These are phyloP conservation scores for Pterostichus madidus DNA, from an alignment of 2,888 invertebrate species.

Conservation along the genomic window DNA sequence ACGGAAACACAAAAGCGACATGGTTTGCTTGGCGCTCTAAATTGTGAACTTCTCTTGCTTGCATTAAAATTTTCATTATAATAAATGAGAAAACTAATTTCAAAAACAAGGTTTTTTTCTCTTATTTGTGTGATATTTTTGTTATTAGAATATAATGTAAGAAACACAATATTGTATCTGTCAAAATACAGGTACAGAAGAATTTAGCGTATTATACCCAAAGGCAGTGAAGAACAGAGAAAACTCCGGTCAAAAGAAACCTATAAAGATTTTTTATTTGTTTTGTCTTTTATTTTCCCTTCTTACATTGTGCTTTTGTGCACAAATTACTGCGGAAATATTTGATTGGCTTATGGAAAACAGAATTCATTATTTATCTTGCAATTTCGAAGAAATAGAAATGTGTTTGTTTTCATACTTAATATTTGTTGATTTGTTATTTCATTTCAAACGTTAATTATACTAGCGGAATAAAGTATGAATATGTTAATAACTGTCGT, in stretches of 20 bases:
- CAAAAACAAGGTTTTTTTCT: conserved; percentile 56
- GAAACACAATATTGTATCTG: conserved; percentile 43
- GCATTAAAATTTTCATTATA: conserved; percentile 65
- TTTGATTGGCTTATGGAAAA: conserved; percentile 45
- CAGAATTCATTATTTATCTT: conserved; percentile 35
- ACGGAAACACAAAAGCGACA: conserved; percentile 53
- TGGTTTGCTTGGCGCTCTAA: conserved; percentile 17
- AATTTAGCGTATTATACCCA: conserved; percentile 43
- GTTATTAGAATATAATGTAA: conserved; percentile 60
- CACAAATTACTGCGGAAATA: conserved; percentile 39
- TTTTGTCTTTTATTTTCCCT: conserved; percentile 26
- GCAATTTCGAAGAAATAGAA: conserved; percentile 1
- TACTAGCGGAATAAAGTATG: background rate
- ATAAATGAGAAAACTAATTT: conserved; percentile 65
- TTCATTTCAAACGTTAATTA: conserved; percentile 17
- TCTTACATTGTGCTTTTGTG: conserved; percentile 23
- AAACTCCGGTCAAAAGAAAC: conserved; percentile 56
- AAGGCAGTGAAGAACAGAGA: conserved; percentile 35
- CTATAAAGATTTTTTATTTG: conserved; percentile 55
- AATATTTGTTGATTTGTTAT: background rate
- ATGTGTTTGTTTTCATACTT: background rate
- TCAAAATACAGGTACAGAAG: conserved; percentile 57
- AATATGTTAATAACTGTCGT: background rate
- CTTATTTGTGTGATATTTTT: conserved; percentile 35
- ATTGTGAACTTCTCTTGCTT: conserved; percentile 51